Evolutionary conservation across 2,888 invertebrate species (phyloP), one percentile per base, ranked within the genome.

Genomic region (Leptopilina syphax): DNA sequence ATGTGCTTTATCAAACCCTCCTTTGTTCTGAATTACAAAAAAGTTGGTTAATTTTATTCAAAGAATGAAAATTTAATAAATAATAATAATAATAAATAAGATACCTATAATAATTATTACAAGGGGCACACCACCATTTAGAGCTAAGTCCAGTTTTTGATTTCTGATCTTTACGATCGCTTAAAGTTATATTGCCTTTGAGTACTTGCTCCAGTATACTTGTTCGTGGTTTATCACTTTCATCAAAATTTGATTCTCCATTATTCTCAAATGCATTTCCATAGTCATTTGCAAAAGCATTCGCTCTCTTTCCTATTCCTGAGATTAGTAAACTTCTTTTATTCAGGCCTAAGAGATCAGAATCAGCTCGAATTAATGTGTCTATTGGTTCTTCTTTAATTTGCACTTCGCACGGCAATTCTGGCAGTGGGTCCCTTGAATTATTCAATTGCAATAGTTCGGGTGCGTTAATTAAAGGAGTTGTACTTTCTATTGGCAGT

Each of bases 81-180:
- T 57, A 12, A 65, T 9, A 24, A 27, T 54, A 76, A 54, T 63
- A 57, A 18, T n/a, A 76, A 24, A 27, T 27, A 5, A 50, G 50
- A 76, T 82, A 90, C 90, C 87, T 88, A 65, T 86, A 90, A 80
- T 90, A 90, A 86, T 81, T 88, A 83, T 90, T 90, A 78, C 90
- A 90, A 3, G 90, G 89, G n/a, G 89, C 84, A n/a, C 90, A 90
- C 88, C 89, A 89, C 89, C 89, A 90, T 68, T 89, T 84, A 5
- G 90, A 89, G 27, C 84, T 88, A 8, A 87, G 82, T 60, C 85
- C 86, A 18, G 80, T 60, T 78, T 84, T 86, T 5, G 86, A 79
- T 44, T 86, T 83, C 6, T 85, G 60, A 41, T 89, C 87, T 77
- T 88, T 89, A n/a, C 88, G 85, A 78, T 90, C 88, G 12, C 86